A percentile compares a stretch with the other conserved stretches of the same genome.
phyloP scores from a whole-genome alignment of 2,797 vertebrate species.

The Onychomys leucogaster region DNA sequence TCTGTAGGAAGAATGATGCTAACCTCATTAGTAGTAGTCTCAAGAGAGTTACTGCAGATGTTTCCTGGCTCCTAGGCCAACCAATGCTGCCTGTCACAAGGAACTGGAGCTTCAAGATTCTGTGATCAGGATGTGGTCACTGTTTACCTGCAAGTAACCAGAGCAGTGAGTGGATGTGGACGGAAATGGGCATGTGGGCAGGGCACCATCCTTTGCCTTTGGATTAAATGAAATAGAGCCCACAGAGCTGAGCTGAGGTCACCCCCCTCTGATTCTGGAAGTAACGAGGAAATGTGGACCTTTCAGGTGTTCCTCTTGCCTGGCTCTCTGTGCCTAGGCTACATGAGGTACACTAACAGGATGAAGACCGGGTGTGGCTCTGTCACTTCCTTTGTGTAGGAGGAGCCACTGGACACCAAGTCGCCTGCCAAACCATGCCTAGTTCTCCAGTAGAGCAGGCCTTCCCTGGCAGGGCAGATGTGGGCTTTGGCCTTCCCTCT shows the following conservation, averaged over 20 bases:
- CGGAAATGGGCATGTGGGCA: fast-evolving
- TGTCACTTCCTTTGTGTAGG: background rate
- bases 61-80: background rate
- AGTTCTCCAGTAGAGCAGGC: background rate
- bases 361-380: no score
- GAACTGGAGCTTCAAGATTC: background rate
- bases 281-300: background rate
- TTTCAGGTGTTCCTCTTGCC: fast-evolving
- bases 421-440: background rate
- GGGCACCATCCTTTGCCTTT: fast-evolving
- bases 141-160: fast-evolving
- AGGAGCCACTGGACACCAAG: no score
- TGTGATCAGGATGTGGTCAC: no score
- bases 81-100: fast-evolving
- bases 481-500: fast-evolving
- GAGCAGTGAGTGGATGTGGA: fast-evolving
- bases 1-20: background rate
- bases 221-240: background rate
- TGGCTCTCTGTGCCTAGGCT: background rate
- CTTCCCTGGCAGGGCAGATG: background rate
- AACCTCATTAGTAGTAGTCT: fast-evolving
- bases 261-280: background rate
- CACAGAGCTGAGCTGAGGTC: background rate
- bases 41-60: fast-evolving
- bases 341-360: background rate